Conservation (phyloP, 2,113 vertebrate species). For the Protobothrops mucrosquamatus region DNA sequence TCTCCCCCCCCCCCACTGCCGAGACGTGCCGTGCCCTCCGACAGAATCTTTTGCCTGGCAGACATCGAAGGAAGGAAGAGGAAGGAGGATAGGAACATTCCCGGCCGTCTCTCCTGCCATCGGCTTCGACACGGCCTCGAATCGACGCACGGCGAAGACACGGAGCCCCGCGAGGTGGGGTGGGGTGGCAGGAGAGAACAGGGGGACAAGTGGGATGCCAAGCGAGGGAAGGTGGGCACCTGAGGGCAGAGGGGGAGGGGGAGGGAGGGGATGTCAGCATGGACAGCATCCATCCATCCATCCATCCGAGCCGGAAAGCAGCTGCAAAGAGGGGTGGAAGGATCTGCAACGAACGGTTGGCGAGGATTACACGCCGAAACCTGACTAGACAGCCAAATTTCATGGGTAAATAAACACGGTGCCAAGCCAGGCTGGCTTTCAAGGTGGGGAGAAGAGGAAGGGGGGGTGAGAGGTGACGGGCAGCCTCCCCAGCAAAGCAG, state of each 20-base stretch:
- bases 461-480: neutral
- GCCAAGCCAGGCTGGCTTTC: neutral
- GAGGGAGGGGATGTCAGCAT: neutral
- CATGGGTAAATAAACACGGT: constrained; percentile 9
- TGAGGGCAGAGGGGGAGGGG: neutral
- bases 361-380: constrained; percentile 31
- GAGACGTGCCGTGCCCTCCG: neutral
- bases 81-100: neutral
- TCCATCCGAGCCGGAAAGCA: neutral
- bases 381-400: constrained; percentile 29
- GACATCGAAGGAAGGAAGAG: constrained; percentile 24
- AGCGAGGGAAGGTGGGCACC: neutral
- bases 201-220: neutral
- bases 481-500: constrained; percentile 10
- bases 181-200: neutral
- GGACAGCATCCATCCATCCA: neutral
- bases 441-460: neutral
- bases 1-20: neutral
- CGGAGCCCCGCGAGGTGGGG: neutral
- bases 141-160: neutral
- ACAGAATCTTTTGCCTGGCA: constrained; percentile 23
- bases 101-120: neutral
- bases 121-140: neutral
- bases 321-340: neutral
- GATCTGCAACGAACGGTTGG: neutral